phyloP scores from a whole-genome alignment of 2,797 vertebrate genomes.

The Onychomys arenicola region DNA sequence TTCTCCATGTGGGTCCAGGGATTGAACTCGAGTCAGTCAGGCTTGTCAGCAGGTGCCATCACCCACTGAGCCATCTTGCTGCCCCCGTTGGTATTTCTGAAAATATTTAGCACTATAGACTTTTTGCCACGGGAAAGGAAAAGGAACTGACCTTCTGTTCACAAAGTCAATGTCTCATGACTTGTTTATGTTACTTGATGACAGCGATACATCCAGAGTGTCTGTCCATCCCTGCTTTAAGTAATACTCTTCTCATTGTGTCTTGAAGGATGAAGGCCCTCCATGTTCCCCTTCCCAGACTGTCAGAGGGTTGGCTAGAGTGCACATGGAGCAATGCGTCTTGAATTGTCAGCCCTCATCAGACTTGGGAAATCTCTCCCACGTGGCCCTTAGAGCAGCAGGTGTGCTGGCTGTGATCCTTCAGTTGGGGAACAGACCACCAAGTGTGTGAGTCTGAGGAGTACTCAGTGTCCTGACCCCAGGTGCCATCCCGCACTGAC shows the following conservation, averaged over 20 bases:
- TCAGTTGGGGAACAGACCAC: not conserved
- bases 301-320: not conserved
- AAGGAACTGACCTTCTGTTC: slow-evolving; percentile 33
- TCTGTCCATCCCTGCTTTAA: slow-evolving; percentile 32
- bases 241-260: slow-evolving; percentile 47
- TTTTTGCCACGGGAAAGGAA: slow-evolving; percentile 7
- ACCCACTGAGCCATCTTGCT: not conserved
- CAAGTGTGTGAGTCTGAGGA: not conserved
- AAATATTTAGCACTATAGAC: not conserved
- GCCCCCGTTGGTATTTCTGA: slow-evolving; percentile 26
- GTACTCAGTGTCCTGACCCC: not conserved
- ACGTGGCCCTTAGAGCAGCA: not conserved
- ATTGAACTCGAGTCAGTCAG: not conserved
- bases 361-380: not conserved
- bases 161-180: not conserved
- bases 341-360: not conserved
- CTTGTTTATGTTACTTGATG: slow-evolving; percentile 39
- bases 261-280: slow-evolving; percentile 4
- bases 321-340: not conserved
- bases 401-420: not conserved
- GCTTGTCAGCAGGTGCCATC: not conserved
- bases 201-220: not conserved
- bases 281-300: not conserved
- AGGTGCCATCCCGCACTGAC: not conserved
- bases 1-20: not conserved